Percentiles rank a stretch among this genome's conserved stretches.
These are phyloP conservation scores for Meloidogyne exigua DNA, from an alignment of 1,140 invertebrate genomes.

Conservation along the genomic window DNA sequence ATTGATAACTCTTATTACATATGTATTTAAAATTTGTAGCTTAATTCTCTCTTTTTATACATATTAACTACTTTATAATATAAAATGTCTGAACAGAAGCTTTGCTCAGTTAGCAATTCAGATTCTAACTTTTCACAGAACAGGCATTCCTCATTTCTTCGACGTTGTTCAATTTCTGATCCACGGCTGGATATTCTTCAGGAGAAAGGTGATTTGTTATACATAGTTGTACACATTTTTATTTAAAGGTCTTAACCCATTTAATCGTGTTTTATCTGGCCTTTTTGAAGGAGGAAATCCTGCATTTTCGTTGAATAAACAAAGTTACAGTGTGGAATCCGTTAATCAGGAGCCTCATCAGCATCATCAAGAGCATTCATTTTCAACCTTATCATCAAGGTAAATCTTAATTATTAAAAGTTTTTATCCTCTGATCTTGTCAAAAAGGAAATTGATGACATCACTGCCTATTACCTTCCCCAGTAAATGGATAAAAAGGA, in stretches of 20 bases:
- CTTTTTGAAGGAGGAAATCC: slow-evolving; percentile 21
- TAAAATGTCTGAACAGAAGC: slow-evolving; percentile 21
- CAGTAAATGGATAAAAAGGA: too few relatives aligned
- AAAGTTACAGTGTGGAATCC: slow-evolving; percentile 16
- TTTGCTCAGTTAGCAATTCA: background rate
- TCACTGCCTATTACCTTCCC: too few relatives aligned
- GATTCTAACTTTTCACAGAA: background rate
- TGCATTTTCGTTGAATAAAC: slow-evolving; percentile 30
- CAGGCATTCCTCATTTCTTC: slow-evolving; percentile 7
- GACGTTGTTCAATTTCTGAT: slow-evolving; percentile 28
- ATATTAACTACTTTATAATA: too few relatives aligned
- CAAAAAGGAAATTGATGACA: too few relatives aligned
- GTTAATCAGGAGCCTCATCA: slow-evolving; percentile 17
- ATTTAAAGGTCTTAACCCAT: slow-evolving; percentile 19
- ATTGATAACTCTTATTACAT: background rate
- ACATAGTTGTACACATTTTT: background rate
- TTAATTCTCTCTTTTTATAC: slow-evolving; percentile 1
- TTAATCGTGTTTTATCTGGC: slow-evolving; percentile 32
- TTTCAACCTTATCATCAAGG: slow-evolving; percentile 1
- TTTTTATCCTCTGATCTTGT: too few relatives aligned
- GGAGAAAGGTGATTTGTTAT: slow-evolving; percentile 28
- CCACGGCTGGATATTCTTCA: slow-evolving; percentile 37
- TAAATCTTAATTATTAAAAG: background rate
- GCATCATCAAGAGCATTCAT: background rate
- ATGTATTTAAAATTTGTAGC: background rate